These are phyloP conservation scores for Branchinecta lynchi DNA, from an alignment of 1,140 invertebrate genomes.

Conservation along the genomic window DNA sequence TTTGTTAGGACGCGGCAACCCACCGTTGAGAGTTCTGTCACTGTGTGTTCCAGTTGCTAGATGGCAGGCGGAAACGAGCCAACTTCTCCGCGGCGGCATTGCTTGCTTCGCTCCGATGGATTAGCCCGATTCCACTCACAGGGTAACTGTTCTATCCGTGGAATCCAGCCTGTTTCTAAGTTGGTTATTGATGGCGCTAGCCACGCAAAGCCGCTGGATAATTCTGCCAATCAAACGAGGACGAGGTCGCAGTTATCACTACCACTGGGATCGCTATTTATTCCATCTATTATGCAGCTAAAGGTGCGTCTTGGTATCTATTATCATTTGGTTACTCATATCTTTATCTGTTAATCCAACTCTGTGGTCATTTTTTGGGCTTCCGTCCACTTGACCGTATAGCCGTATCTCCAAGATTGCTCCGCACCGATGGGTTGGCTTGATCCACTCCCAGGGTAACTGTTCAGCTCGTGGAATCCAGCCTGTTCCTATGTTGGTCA, in stretches of 20 bases:
- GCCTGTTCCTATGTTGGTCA: neutral
- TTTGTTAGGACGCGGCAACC: too few relatives aligned
- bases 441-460: neutral
- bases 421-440: neutral
- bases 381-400: too few relatives aligned
- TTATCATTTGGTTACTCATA: too few relatives aligned
- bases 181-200: neutral
- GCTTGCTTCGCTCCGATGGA: neutral
- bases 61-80: constrained; percentile 2
- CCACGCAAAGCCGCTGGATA: neutral
- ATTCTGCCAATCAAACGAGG: neutral
- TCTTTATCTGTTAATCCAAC: too few relatives aligned
- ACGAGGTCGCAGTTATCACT: neutral
- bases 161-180: neutral
- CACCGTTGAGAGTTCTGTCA: too few relatives aligned
- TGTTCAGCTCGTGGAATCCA: neutral
- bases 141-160: neutral
- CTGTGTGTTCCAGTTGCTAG: neutral
- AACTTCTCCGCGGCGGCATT: neutral
- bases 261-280: neutral
- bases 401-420: neutral
- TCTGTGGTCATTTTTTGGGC: too few relatives aligned
- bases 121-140: neutral
- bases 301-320: neutral
- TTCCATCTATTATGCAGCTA: neutral